A percentile compares a stretch with the other conserved stretches of the same genome.
phyloP scores from a whole-genome alignment of 2,888 invertebrate genomes.

The Stictocephala bisonia region DNA sequence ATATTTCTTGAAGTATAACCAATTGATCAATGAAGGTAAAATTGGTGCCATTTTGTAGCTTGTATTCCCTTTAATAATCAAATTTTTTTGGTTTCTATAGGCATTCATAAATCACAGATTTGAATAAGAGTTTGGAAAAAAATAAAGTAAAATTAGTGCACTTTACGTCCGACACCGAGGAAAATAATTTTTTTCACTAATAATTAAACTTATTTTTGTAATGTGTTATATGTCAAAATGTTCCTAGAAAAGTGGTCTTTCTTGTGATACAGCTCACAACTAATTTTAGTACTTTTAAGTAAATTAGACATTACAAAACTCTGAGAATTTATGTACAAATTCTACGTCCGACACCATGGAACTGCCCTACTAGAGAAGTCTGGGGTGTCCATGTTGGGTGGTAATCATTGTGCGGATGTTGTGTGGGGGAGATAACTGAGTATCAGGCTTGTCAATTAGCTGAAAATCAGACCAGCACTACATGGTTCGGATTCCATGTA shows the following conservation, averaged over 20 bases:
- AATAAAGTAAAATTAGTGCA: constrained; percentile 9
- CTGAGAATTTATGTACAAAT: not conserved
- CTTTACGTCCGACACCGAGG: constrained; percentile 35
- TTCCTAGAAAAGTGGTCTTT: not conserved
- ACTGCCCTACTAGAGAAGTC: too few species aligned
- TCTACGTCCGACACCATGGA: constrained; percentile 32
- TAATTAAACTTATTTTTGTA: not conserved
- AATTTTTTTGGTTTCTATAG: not conserved
- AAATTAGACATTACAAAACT: not conserved
- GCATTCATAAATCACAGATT: constrained; percentile 11
- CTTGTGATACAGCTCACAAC: not conserved
- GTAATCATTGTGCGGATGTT: too few species aligned
- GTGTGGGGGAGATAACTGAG: too few species aligned
- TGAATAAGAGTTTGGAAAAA: constrained; percentile 21
- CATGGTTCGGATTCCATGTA: too few species aligned
- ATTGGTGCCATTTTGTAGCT: constrained; percentile 13
- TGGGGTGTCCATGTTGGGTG: too few species aligned
- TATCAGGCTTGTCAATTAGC: too few species aligned
- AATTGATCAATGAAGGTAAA: not conserved
- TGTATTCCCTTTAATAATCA: constrained; percentile 4
- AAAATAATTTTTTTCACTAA: constrained; percentile 15
- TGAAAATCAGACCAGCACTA: too few species aligned
- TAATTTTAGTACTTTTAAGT: not conserved
- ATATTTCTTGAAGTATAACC: not conserved
- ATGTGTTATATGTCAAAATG: not conserved